These are phyloP conservation scores for Alsophila aescularia DNA, from an alignment of 2,888 invertebrate species.

Conservation along the genomic window DNA sequence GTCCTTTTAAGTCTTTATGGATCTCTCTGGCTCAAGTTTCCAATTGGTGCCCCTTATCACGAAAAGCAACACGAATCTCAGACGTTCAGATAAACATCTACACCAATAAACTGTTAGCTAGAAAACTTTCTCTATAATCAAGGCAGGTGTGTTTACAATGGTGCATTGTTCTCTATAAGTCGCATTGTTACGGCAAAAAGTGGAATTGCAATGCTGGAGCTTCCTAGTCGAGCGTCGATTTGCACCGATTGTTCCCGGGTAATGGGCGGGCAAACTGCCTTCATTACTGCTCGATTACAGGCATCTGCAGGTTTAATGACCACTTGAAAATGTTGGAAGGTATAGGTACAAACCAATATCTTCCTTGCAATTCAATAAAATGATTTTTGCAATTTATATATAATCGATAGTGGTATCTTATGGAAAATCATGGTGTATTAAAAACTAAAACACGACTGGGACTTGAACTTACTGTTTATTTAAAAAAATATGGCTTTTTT, in stretches of 20 bases:
- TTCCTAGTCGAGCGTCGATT: slow-evolving; percentile 48
- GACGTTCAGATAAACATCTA: slow-evolving; percentile 18
- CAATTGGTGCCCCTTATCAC: neutral
- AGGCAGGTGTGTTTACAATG: slow-evolving; percentile 50
- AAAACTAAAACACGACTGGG: too few relatives aligned
- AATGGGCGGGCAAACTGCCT: slow-evolving; percentile 38
- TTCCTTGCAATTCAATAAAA: neutral
- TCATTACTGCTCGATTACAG: slow-evolving; percentile 34
- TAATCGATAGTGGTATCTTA: too few relatives aligned
- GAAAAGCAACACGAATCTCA: slow-evolving; percentile 8
- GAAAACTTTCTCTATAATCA: slow-evolving; percentile 62
- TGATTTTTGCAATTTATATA: neutral
- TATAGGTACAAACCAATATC: neutral
- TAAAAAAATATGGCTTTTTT: too few relatives aligned
- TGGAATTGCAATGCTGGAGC: slow-evolving; percentile 50
- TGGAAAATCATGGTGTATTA: too few relatives aligned
- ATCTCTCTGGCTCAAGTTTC: too few relatives aligned
- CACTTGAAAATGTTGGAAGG: neutral
- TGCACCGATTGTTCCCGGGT: slow-evolving; percentile 46
- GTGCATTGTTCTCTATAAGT: slow-evolving; percentile 65
- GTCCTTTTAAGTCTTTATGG: too few relatives aligned
- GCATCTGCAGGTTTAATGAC: slow-evolving; percentile 8
- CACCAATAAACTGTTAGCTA: slow-evolving; percentile 31
- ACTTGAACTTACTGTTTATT: too few relatives aligned
- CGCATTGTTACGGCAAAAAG: slow-evolving; percentile 64